These are phyloP conservation scores for Echinometra lucunter DNA, from an alignment of 53 echinoderm and acorn worm genomes.

Conservation along the genomic window DNA sequence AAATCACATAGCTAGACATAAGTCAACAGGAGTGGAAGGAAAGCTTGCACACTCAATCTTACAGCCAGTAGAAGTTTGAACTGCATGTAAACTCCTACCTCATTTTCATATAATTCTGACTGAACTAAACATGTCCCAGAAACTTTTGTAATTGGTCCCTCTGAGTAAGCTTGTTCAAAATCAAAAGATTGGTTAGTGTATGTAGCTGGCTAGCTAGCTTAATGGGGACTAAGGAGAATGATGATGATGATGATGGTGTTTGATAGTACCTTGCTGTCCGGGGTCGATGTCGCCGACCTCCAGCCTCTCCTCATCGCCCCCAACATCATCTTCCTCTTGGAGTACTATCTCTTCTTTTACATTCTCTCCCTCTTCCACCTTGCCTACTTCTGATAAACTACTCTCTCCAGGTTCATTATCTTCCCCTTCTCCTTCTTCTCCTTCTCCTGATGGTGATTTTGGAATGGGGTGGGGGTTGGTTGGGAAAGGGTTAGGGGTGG, in stretches of 20 bases:
- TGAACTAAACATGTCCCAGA: not conserved
- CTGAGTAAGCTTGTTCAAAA: not conserved
- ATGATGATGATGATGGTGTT: not conserved
- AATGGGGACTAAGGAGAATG: not conserved
- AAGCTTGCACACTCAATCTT: too few relatives aligned
- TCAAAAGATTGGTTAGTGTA: not conserved
- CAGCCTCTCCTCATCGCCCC: slow-evolving; percentile 7
- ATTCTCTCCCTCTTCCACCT: slow-evolving; percentile 41
- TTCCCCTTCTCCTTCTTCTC: not conserved
- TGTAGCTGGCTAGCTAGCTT: slow-evolving; percentile 18
- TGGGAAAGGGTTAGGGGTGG: not conserved
- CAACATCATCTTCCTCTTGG: slow-evolving; percentile 50
- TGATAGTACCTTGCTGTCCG: slow-evolving; percentile 56
- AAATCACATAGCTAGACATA: too few relatives aligned
- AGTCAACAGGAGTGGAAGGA: too few relatives aligned
- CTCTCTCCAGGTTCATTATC: slow-evolving; percentile 17
- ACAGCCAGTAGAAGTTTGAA: too few relatives aligned
- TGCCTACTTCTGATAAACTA: slow-evolving; percentile 60
- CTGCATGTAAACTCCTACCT: too few relatives aligned
- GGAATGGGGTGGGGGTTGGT: not conserved
- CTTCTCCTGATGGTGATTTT: not conserved
- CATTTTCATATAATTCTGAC: too few relatives aligned
- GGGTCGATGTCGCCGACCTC: slow-evolving; percentile 52
- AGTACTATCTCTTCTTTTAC: slow-evolving; percentile 47
- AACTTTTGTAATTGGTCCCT: slow-evolving; percentile 34